Evolutionary conservation across 2,888 invertebrate genomes (phyloP).

Genomic region (Harmothoe impar): DNA sequence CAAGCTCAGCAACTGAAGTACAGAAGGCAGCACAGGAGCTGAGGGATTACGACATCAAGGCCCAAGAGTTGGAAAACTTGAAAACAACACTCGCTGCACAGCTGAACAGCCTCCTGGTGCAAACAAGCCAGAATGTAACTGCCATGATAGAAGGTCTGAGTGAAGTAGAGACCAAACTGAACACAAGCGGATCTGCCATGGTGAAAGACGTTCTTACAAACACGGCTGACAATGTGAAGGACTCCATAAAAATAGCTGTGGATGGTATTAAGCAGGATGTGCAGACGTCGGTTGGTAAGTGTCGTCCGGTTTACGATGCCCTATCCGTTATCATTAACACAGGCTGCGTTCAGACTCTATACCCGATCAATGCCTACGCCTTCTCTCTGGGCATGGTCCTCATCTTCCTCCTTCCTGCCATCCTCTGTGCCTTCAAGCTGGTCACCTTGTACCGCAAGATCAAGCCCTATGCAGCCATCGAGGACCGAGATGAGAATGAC

Average conservation of each 20-base stretch:
- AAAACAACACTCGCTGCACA: neutral
- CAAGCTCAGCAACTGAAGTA: neutral
- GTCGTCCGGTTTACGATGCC: neutral
- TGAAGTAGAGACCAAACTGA: neutral
- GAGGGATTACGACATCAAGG: neutral
- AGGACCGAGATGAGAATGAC: neutral
- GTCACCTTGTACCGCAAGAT: slow-evolving; percentile 28
- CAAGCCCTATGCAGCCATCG: neutral
- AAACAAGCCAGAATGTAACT: neutral
- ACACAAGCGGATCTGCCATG: neutral
- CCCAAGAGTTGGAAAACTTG: neutral
- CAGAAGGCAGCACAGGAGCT: neutral
- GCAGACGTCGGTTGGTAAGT: neutral
- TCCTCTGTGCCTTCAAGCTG: slow-evolving; percentile 52
- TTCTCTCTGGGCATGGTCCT: slow-evolving; percentile 41
- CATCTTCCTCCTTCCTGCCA: neutral
- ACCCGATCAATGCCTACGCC: slow-evolving; percentile 29
- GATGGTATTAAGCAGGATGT: neutral
- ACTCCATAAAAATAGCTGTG: neutral
- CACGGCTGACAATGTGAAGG: slow-evolving; percentile 14
- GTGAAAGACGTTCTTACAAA: neutral
- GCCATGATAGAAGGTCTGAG: neutral
- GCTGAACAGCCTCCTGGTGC: neutral
- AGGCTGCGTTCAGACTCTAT: slow-evolving; percentile 27
- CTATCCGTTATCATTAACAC: neutral